phyloP scores from a whole-genome alignment of 2,888 invertebrate genomes.

The Phrixothrix hirtus region DNA sequence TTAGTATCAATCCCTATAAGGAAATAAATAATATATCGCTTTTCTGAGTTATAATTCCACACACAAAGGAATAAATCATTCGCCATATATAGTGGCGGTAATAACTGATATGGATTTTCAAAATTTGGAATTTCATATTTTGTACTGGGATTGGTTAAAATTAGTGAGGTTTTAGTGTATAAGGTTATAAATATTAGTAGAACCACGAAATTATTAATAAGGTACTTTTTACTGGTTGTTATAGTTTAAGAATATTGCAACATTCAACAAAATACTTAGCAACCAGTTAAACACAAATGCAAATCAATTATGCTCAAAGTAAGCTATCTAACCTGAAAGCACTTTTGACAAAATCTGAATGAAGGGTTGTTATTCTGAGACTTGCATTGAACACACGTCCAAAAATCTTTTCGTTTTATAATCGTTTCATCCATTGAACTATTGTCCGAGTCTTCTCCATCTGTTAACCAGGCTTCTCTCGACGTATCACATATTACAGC shows the following conservation, averaged over 20 bases:
- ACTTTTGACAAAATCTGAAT: conserved; percentile 71
- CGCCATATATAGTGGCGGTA: too few relatives aligned
- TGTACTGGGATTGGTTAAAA: neutral
- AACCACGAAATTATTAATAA: neutral
- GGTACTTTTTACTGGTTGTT: too few relatives aligned
- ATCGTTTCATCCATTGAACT: conserved; percentile 52
- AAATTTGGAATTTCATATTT: neutral
- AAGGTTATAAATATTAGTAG: neutral
- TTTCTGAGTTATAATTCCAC: too few relatives aligned
- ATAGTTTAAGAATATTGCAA: too few relatives aligned
- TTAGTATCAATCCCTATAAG: too few relatives aligned
- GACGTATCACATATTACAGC: conserved; percentile 49
- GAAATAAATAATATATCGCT: too few relatives aligned
- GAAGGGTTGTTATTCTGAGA: conserved; percentile 64
- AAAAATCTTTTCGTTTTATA: conserved; percentile 63
- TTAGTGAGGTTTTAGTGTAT: neutral
- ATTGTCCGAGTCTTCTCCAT: conserved; percentile 51
- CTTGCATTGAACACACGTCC: conserved; percentile 68
- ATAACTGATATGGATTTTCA: too few relatives aligned
- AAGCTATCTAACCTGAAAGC: conserved; percentile 64
- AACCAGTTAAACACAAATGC: conserved; percentile 9
- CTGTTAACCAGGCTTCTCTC: conserved; percentile 50
- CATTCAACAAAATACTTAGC: neutral
- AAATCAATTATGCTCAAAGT: conserved; percentile 7
- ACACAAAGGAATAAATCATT: too few relatives aligned